Evolutionary conservation across 2,113 vertebrate species (phyloP), one percentile per base, ranked within the genome.

Genomic region (Paradoxurus hermaphroditus): DNA sequence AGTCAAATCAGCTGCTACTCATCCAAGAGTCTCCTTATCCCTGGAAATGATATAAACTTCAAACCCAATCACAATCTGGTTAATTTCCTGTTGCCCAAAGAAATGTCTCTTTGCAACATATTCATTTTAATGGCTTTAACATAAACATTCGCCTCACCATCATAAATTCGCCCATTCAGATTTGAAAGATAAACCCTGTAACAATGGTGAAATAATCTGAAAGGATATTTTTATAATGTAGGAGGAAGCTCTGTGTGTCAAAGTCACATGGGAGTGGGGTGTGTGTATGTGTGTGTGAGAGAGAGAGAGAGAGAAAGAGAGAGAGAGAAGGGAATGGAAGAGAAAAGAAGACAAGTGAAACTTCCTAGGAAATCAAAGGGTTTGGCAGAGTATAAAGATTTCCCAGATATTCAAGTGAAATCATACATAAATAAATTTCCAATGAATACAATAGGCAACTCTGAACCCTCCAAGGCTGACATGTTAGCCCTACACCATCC

Each of bases 41-140:
- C 96, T 98, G 96, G 88, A 96, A 97, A 98, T 97, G 41, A 95
- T 95, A 91, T 78, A 90, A 94, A 95, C 81, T 92, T 98, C 94
- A 97, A 97, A 96, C 84, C 70, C 84, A 97, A 82, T 96, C 87
- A 96, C 36, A 94, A 90, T 96, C 96, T 95, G 56, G 34, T 90
- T 96, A 87, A 96, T 98, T 97, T 98, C 98, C 96, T 98, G 81
- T 92, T 95, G 77, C 93, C 41, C 46, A 70, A 79, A 96, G 67
- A 97, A 95, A 96, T 23, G 90, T 90, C 90, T 94, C 63, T 46
- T 95, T 16, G 7, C 62, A 83, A 49, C 51, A 41, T 85, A 96
- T 96, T 94, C 53, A 59, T 82, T 96, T 96, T 97, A 96, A 97
- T 98, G 88, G 21, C 63, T 97, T 97, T 97, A 97, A 92, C 98